Evolutionary conservation across 2,113 vertebrate species (phyloP), one percentile per base, ranked within the genome.

Genomic region (Leucosticte australis): DNA sequence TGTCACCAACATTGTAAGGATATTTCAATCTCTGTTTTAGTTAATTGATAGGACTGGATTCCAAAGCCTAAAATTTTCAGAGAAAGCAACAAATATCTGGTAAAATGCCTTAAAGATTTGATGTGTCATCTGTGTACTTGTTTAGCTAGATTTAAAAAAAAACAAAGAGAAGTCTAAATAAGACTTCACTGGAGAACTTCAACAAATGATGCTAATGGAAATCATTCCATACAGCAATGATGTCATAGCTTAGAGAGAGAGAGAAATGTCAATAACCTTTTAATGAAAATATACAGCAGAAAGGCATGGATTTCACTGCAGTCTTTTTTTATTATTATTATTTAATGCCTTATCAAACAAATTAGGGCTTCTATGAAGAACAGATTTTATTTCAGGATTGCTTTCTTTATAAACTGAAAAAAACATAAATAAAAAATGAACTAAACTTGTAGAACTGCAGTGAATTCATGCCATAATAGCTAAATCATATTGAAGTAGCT

Each of bases 401-500:
- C 5, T 85, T 88, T 76, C 44, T 69, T 77, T 35, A 80, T n/a
- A 26, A 4, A 59, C 17, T 21, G 6, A 81, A 91, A 76, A 76
- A 90, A 89, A 57, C 18, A n/a, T 11, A 39, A 81, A 50, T 17
- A 55, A 50, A 91, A 85, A 83, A 59, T 17, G 85, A 83, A 37
- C 31, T 5, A 50, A 69, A 41, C 28, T n/a, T 60, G 53, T 57
- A 87, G 68, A 84, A 90, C 52, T 96, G 94, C 95, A 94, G 93
- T 92, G 82, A 95, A 96, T 88, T 81, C 92, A 96, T 95, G 79
- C 57, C 69, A 53, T 44, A 70, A 83, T 30, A 92, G 59, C 76
- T 94, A 96, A 96, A 96, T 92, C 46, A 90, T 91, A 91, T 64
- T n/a, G 33, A 88, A 91, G 42, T 44, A 86, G 85, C 85, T 90